These are phyloP conservation scores for Amiota communis DNA, from an alignment of 2,888 invertebrate species.

Conservation along the genomic window DNA sequence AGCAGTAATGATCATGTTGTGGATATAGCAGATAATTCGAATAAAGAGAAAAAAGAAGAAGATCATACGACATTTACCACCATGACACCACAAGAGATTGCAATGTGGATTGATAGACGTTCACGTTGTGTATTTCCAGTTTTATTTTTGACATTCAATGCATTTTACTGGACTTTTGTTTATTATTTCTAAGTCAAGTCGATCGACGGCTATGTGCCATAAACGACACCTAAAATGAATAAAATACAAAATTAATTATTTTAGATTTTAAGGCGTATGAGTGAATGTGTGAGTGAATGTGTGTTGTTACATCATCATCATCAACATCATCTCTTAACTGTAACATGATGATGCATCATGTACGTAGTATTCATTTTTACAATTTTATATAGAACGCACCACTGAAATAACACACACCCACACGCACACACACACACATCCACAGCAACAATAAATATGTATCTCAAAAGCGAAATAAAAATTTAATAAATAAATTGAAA, in stretches of 20 bases:
- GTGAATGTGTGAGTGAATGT: not conserved
- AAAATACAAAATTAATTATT: too few species aligned
- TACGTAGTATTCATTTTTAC: too few species aligned
- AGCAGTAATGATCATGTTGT: constrained; percentile 57
- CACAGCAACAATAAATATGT: too few species aligned
- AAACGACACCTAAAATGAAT: not conserved
- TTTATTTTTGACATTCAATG: constrained; percentile 67
- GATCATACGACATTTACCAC: constrained; percentile 66
- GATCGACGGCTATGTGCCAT: not conserved
- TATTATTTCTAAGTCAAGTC: constrained; percentile 58
- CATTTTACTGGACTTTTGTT: constrained; percentile 68
- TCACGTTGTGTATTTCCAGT: constrained; percentile 64
- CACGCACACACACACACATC: too few species aligned
- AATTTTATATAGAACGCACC: too few species aligned
- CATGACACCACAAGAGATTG: constrained; percentile 70
- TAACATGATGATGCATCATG: constrained; percentile 29
- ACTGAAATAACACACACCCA: too few species aligned
- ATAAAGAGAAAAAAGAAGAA: constrained; percentile 46
- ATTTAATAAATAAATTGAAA: too few species aligned
- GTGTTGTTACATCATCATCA: constrained; percentile 56
- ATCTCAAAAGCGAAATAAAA: too few species aligned
- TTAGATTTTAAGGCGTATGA: not conserved
- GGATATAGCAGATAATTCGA: constrained; percentile 59
- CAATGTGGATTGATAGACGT: constrained; percentile 69
- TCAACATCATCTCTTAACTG: constrained; percentile 59